Conservation (phyloP, 1,140 invertebrate genomes). For the Drosophila hydei region DNA sequence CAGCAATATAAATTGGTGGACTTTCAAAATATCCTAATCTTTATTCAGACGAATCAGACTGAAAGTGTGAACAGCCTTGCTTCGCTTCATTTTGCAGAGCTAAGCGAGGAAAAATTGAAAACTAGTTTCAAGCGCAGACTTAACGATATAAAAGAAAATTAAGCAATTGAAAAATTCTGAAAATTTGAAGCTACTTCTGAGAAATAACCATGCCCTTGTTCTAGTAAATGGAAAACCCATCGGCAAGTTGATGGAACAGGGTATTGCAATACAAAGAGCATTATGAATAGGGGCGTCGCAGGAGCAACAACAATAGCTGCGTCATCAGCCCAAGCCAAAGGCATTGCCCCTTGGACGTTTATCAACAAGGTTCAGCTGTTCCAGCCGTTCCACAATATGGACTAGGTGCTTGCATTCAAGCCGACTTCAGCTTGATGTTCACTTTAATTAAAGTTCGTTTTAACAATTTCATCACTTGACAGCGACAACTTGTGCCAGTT, state of each 20-base stretch:
- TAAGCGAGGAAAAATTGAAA: no score
- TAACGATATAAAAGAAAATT: no score
- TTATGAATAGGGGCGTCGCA: slow-evolving; percentile 31
- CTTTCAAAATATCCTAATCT: slow-evolving; percentile 24
- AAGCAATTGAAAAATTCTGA: no score
- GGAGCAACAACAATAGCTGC: slow-evolving; percentile 36
- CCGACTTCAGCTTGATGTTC: slow-evolving; percentile 44
- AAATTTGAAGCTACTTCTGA: background rate
- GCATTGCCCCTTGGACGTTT: slow-evolving; percentile 52
- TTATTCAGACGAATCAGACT: no score
- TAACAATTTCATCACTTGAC: slow-evolving; percentile 67
- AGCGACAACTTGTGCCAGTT: slow-evolving; percentile 12
- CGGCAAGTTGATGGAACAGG: background rate
- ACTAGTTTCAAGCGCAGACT: no score
- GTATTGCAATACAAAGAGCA: slow-evolving; percentile 41
- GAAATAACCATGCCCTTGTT: background rate
- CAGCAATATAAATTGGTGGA: slow-evolving; percentile 1
- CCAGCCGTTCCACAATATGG: slow-evolving; percentile 28
- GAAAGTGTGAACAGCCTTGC: no score
- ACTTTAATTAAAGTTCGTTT: slow-evolving; percentile 63
- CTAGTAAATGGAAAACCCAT: background rate
- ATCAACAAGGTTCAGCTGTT: slow-evolving; percentile 73
- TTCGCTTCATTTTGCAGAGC: no score
- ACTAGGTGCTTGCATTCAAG: slow-evolving; percentile 55
- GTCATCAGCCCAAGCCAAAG: slow-evolving; percentile 60